A percentile compares a stretch with the other conserved stretches of the same genome.
Conservation (phyloP, 2,113 vertebrate species). For the Oreochromis tanganicae region DNA sequence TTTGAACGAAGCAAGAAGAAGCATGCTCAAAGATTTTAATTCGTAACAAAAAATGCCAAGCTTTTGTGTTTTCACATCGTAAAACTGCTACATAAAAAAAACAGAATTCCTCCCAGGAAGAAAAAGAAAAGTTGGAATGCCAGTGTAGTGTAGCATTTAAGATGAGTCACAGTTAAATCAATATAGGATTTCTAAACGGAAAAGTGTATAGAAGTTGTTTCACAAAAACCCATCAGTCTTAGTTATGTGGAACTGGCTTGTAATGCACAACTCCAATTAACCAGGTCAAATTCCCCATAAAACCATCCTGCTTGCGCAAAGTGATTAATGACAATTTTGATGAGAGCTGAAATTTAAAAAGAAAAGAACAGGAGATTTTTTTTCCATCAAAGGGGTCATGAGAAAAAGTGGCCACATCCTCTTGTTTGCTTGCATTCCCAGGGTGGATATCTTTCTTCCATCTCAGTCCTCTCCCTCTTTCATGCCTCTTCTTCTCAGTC, state of each 20-base stretch:
- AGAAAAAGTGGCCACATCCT: conserved; percentile 62
- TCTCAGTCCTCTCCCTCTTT: conserved; percentile 14
- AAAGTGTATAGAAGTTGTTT: not conserved
- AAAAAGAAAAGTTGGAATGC: not conserved
- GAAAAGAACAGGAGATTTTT: not conserved
- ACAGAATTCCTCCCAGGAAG: not conserved
- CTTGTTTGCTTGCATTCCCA: conserved; percentile 50
- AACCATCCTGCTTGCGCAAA: not conserved
- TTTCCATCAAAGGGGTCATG: conserved; percentile 43
- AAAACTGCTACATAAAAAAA: not conserved
- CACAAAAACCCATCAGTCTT: not conserved
- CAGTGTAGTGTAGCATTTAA: not conserved
- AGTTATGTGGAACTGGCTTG: not conserved
- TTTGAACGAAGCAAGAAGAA: rapidly evolving
- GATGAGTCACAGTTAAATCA: not conserved
- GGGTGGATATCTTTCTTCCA: conserved; percentile 39
- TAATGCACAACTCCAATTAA: not conserved
- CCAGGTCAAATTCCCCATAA: not conserved
- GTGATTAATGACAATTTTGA: conserved; percentile 30
- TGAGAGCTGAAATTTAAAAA: conserved; percentile 22
- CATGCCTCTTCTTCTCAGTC: conserved; percentile 25
- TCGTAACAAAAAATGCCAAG: not conserved
- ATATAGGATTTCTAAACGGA: not conserved
- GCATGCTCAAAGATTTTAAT: not conserved
- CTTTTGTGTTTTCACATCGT: not conserved